These are phyloP conservation scores for Drosophila paramelanica DNA, from an alignment of 2,888 invertebrate genomes.

Conservation along the genomic window DNA sequence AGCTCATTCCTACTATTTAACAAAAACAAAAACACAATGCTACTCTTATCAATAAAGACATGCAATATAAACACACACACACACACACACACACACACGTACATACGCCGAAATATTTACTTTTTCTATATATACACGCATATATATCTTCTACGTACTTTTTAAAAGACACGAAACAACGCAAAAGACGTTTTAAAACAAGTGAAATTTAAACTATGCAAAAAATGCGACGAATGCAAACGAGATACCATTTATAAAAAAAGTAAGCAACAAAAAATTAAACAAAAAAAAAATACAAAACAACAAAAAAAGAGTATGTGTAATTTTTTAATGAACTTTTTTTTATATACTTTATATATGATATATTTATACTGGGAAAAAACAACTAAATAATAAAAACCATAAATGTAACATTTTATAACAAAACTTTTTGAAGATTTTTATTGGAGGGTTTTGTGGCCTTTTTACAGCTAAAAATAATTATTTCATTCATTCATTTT, in stretches of 20 bases:
- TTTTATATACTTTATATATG: slow-evolving; percentile 77
- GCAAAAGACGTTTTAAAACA: slow-evolving; percentile 49
- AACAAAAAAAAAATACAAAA: slow-evolving; percentile 8
- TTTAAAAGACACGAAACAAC: slow-evolving; percentile 61
- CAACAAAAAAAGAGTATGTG: slow-evolving; percentile 63
- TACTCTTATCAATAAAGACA: slow-evolving; percentile 25
- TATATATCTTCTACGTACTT: slow-evolving; percentile 51
- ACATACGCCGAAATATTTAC: slow-evolving; percentile 28
- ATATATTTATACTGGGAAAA: slow-evolving; percentile 77
- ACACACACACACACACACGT: slow-evolving; percentile 18
- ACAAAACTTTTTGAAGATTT: slow-evolving; percentile 36
- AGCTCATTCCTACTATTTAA: slow-evolving; percentile 47
- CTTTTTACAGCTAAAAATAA: too few species aligned
- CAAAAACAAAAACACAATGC: slow-evolving; percentile 8
- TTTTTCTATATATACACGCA: slow-evolving; percentile 29
- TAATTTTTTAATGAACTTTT: slow-evolving; percentile 77
- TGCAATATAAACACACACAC: slow-evolving; percentile 30
- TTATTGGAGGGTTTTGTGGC: too few species aligned
- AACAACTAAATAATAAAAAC: slow-evolving; percentile 63
- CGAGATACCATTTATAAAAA: slow-evolving; percentile 44
- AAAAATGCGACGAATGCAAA: slow-evolving; percentile 30
- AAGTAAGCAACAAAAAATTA: slow-evolving; percentile 5
- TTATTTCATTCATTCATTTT: too few species aligned
- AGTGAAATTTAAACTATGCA: slow-evolving; percentile 42
- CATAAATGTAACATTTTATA: slow-evolving; percentile 78